Evolutionary conservation across 2,888 invertebrate species (phyloP), one percentile per base, ranked within the genome.

Genomic region (Caenorhabditis japonica): DNA sequence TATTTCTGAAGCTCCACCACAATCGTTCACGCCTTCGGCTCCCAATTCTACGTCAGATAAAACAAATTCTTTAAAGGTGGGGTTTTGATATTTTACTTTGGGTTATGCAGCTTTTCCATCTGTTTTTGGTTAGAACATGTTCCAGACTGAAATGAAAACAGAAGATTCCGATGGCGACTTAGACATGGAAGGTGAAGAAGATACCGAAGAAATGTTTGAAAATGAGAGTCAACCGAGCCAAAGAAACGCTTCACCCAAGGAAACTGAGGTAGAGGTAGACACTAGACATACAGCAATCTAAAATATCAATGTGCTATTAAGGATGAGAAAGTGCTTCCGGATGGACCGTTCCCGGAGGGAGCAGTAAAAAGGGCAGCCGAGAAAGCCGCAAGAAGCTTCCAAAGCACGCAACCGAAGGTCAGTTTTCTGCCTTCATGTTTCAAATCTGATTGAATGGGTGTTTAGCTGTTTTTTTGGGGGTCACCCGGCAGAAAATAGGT

Each of bases 361-460:
- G 87, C 87, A 10, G 83, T 87, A 13, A 80, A 83, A 41, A 66
- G 87, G 68, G 87, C 87, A 2, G 86, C 86, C 5, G 86, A 87
- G 51, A 87, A 87, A 64, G 86, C 86, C 1, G 82, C 85, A 7
- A 56, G 85, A 51, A 80, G 79, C 44, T 87, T 85, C 66, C 84
- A 85, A 56, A 80, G 81, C 68, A 86, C 86, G 7, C 86, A 87
- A 52, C 87, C 87, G n/a, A 87, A 87, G 83, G 86, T 85, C 10
- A 21, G 58, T 61, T 41, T 51, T 33, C 1, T 10, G 21, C 21
- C 21, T 34, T 41, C 23, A n/a, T 53, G 39, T 53, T 30, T 8
- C 34, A 53, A 15, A 17, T 25, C n/a, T 13, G 12, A n/a, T 33
- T 21, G 25, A 38, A 52, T 38, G 15, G 33, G n/a, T 55, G 39